Percentiles rank a stretch among this genome's conserved stretches.
Conservation (phyloP, 2,113 vertebrate genomes). For the Ceratotherium simum region DNA sequence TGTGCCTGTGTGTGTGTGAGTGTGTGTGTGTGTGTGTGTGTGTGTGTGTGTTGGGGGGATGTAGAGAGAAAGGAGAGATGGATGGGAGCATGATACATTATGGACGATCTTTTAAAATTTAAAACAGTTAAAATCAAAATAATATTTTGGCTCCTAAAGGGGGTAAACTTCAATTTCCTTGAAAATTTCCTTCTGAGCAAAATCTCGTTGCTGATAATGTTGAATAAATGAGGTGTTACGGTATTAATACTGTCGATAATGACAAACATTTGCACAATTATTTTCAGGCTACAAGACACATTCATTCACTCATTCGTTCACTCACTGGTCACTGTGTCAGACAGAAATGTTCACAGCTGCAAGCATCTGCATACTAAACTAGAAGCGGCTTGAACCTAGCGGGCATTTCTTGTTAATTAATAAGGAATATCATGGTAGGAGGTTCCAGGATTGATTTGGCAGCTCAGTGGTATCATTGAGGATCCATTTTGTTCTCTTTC, state of each 20-base stretch:
- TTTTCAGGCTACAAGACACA: not conserved
- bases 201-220: slow-evolving; percentile 31
- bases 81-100: not conserved
- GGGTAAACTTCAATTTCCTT: slow-evolving; percentile 70
- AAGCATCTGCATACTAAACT: not conserved
- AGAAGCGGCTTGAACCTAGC: not conserved
- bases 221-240: slow-evolving; percentile 66
- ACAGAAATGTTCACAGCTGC: not conserved
- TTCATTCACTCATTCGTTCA: not conserved
- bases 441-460: not conserved
- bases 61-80: not conserved
- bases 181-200: slow-evolving; percentile 70
- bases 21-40: not conserved
- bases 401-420: not conserved
- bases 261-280: slow-evolving; percentile 43
- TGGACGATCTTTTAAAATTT: slow-evolving; percentile 1
- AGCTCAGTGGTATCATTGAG: not conserved
- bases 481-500: not conserved
- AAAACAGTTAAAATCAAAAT: slow-evolving; percentile 54
- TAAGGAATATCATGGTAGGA: not conserved
- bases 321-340: not conserved
- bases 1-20: not conserved
- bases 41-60: not conserved
- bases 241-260: slow-evolving; percentile 58
- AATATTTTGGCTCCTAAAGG: slow-evolving; percentile 61